Percentiles rank a stretch among this genome's conserved stretches.
phyloP scores from a whole-genome alignment of 2,888 invertebrate genomes.

The Drosophila kambysellisi region DNA sequence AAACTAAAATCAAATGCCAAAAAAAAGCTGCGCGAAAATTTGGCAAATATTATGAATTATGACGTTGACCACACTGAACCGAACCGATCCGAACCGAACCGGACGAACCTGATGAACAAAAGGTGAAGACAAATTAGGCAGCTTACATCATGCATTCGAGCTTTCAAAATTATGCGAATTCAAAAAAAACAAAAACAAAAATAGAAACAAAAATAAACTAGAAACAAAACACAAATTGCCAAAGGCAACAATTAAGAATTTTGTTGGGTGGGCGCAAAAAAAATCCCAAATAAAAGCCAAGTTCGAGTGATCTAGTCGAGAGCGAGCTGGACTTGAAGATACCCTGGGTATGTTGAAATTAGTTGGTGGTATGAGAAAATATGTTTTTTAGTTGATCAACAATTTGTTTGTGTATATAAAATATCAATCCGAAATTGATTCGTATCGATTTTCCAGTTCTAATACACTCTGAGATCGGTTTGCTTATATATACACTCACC shows the following conservation, averaged over 20 bases:
- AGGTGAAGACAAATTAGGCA: slow-evolving; percentile 73
- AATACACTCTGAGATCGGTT: no score
- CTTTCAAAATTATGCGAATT: slow-evolving; percentile 21
- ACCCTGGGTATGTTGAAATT: background rate
- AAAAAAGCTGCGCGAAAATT: slow-evolving; percentile 42
- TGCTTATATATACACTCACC: background rate
- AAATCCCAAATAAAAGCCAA: slow-evolving; percentile 1
- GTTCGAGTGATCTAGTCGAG: background rate
- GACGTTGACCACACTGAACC: slow-evolving; percentile 27
- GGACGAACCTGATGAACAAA: slow-evolving; percentile 61
- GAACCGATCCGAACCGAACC: slow-evolving; percentile 24
- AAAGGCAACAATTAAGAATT: slow-evolving; percentile 74
- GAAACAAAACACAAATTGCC: slow-evolving; percentile 39
- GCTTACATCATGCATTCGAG: slow-evolving; percentile 69
- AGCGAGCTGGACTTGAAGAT: background rate
- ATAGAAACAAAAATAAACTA: background rate
- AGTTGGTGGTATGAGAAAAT: background rate
- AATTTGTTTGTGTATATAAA: background rate
- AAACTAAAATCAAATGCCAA: slow-evolving; percentile 36
- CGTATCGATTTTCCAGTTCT: background rate
- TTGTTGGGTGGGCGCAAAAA: slow-evolving; percentile 64
- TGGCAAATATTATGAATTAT: slow-evolving; percentile 62
- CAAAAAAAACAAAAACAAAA: slow-evolving; percentile 11
- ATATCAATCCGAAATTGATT: background rate
- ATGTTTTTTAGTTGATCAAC: background rate